Conservation (phyloP, 1,140 invertebrate genomes). For the Hylaeus volcanicus region DNA sequence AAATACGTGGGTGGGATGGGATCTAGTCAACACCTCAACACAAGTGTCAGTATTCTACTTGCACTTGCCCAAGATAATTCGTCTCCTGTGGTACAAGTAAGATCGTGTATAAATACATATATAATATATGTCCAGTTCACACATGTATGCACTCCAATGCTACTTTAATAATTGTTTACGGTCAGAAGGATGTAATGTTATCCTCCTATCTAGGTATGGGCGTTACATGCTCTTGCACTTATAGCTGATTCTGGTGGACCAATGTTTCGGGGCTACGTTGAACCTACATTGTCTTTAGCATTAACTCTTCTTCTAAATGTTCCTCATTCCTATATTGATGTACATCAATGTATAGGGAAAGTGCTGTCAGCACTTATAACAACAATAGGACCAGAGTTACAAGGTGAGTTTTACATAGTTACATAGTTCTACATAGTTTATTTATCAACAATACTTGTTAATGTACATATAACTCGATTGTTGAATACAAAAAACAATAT, state of each 20-base stretch:
- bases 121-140: background rate
- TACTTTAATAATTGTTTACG: background rate
- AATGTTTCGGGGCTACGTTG: conserved; percentile 98
- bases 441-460: no score
- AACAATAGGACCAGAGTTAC: conserved; percentile 98
- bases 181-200: conserved; percentile 11
- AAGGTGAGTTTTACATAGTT: conserved; percentile 82
- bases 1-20: conserved; percentile 95
- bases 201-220: conserved; percentile 89
- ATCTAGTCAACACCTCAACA: conserved; percentile 94
- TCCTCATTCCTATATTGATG: conserved; percentile 93
- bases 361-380: conserved; percentile 96
- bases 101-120: conserved; percentile 21
- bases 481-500: no score
- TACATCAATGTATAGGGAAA: conserved; percentile 97
- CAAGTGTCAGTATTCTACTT: conserved; percentile 95
- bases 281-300: conserved; percentile 93
- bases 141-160: conserved; percentile 19
- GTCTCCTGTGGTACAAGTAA: conserved; percentile 93
- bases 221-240: conserved; percentile 95
- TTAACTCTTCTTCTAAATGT: conserved; percentile 94
- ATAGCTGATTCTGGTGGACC: conserved; percentile 99
- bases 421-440: no score
- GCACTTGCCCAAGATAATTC: conserved; percentile 96
- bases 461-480: no score